Evolutionary conservation across 1,140 invertebrate species (phyloP).

Genomic region (Drosophila saltans): DNA sequence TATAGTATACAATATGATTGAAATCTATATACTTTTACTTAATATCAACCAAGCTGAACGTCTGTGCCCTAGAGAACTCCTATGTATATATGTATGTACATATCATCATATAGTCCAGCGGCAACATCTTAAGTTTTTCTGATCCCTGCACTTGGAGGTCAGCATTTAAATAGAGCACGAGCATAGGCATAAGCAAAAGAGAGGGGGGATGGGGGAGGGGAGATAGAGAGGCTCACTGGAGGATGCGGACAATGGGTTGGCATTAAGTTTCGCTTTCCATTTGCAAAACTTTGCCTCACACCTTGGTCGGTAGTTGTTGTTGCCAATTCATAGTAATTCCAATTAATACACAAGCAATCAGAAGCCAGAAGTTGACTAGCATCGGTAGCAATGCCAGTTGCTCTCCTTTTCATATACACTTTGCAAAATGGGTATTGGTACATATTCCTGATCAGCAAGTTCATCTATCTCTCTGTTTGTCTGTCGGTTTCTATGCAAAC

Average conservation of each 20-base stretch:
- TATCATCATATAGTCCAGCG: constrained; percentile 1
- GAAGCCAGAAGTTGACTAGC: not conserved
- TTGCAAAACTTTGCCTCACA: not conserved
- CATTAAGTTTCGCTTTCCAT: constrained; percentile 45
- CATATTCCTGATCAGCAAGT: no score
- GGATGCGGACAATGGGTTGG: constrained; percentile 9
- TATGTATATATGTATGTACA: no score
- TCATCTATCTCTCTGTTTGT: no score
- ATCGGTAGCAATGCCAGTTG: not conserved
- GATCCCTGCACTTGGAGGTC: constrained; percentile 44
- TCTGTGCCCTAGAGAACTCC: constrained; percentile 25
- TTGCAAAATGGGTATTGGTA: no score
- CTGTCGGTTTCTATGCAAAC: no score
- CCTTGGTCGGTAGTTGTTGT: constrained; percentile 23
- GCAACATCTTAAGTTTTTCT: constrained; percentile 23
- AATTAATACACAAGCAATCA: constrained; percentile 51
- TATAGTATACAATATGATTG: no score
- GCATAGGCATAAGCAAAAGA: not conserved
- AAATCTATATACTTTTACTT: not conserved
- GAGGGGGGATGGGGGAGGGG: no score
- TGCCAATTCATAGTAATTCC: constrained; percentile 63
- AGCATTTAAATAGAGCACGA: constrained; percentile 12
- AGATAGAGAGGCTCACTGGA: no score
- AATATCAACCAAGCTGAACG: constrained; percentile 29
- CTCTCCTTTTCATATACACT: not conserved